These are phyloP conservation scores for Anhinga anhinga DNA, from an alignment of 2,113 vertebrate species.

Conservation along the genomic window DNA sequence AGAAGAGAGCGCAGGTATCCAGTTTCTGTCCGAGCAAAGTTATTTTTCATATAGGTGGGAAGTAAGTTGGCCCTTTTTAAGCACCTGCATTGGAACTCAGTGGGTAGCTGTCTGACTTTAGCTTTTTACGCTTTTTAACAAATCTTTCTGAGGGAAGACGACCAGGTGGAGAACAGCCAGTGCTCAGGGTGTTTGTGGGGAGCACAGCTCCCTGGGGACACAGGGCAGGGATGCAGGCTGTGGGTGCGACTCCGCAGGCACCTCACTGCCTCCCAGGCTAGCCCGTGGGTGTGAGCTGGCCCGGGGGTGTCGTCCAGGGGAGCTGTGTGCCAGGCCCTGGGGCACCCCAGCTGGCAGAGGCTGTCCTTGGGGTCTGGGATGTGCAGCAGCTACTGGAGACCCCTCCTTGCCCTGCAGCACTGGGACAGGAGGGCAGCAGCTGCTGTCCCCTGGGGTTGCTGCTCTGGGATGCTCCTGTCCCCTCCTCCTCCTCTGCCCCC, in stretches of 20 bases:
- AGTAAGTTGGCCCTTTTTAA: constrained; percentile 2
- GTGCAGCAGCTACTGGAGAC: not conserved
- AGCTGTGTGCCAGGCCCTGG: not conserved
- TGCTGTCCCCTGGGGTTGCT: not conserved
- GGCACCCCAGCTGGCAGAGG: not conserved
- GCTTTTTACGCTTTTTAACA: not conserved
- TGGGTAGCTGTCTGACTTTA: not conserved
- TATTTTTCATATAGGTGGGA: constrained; percentile 11
- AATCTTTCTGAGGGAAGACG: not conserved
- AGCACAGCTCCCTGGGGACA: rapidly evolving
- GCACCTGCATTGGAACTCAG: not conserved
- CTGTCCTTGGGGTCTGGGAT: not conserved
- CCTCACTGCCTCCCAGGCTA: not conserved
- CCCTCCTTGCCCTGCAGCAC: not conserved
- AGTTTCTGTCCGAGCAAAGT: not conserved
- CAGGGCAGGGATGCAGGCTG: not conserved
- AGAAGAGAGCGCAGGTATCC: constrained; percentile 12
- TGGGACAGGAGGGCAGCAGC: not conserved
- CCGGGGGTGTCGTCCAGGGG: rapidly evolving
- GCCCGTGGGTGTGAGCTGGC: not conserved
- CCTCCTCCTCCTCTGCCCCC: not conserved
- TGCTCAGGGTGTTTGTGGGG: rapidly evolving
- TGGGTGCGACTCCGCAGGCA: not conserved
- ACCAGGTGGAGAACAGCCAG: not conserved
- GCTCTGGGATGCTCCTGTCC: not conserved